Percentiles rank a stretch among this genome's conserved stretches.
phyloP scores from a whole-genome alignment of 2,113 vertebrate species.

The Amazona vittata region DNA sequence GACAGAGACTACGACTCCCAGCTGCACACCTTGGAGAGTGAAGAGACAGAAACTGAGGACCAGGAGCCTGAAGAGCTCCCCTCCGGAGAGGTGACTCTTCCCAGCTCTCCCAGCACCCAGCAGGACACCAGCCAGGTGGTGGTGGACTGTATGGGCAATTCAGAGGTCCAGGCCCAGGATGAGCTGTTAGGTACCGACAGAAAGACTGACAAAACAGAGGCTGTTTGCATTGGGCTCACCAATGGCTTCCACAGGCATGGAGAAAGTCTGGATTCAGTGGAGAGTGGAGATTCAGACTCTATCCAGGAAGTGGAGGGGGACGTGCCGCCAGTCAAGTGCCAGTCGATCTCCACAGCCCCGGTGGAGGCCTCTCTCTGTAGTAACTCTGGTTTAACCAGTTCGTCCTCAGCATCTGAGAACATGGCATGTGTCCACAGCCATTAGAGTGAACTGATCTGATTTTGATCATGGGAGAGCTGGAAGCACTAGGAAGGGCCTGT shows the following conservation, averaged over 20 bases:
- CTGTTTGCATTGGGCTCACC: constrained; percentile 67
- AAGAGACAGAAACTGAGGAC: neutral
- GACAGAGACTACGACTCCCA: constrained; percentile 63
- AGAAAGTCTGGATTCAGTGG: constrained; percentile 52
- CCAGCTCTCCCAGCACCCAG: neutral
- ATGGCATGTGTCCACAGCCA: constrained; percentile 70
- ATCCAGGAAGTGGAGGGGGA: constrained; percentile 45
- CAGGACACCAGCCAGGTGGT: neutral
- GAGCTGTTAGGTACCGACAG: neutral
- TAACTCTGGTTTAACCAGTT: constrained; percentile 75
- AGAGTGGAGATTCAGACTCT: constrained; percentile 69
- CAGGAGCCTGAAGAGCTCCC: neutral
- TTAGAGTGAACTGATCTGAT: neutral
- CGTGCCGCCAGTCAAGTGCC: constrained; percentile 62
- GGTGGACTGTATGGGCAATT: neutral
- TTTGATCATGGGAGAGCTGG: constrained; percentile 31
- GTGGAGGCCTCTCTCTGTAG: constrained; percentile 65
- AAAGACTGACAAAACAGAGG: constrained; percentile 12
- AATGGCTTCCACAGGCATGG: constrained; percentile 81
- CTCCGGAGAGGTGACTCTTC: neutral
- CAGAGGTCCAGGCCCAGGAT: neutral
- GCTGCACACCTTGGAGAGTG: constrained; percentile 52
- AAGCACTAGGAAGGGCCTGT: neutral
- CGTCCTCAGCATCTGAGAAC: constrained; percentile 83
- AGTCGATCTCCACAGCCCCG: neutral